Conservation (phyloP, 2,797 vertebrate species). For the Iguana delicatissima region DNA sequence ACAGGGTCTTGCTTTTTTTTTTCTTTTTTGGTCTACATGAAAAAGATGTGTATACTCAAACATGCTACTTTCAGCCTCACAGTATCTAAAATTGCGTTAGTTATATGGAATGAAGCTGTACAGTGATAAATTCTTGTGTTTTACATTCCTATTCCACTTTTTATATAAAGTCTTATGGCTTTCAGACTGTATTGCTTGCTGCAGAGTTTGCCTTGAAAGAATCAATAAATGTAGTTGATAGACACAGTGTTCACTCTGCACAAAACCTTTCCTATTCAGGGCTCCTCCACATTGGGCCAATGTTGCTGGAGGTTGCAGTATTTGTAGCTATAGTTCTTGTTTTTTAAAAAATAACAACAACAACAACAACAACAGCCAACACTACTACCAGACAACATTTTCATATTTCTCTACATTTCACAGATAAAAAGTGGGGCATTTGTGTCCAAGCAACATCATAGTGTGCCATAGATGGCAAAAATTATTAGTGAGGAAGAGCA, state of each 20-base stretch:
- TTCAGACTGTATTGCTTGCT: neutral
- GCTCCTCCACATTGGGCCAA: no score
- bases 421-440: no score
- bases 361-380: no score
- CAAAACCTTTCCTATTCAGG: neutral
- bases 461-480: no score
- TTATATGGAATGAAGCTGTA: neutral
- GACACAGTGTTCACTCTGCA: neutral
- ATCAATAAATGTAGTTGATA: slow-evolving; percentile 1
- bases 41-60: neutral
- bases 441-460: no score
- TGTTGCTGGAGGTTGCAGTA: neutral
- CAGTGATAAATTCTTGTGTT: neutral
- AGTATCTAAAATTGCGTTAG: neutral
- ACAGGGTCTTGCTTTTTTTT: neutral
- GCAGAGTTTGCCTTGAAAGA: neutral
- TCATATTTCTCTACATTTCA: no score
- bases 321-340: no score
- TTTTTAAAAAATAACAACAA: no score
- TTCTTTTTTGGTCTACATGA: neutral
- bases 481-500: no score
- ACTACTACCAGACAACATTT: no score
- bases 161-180: neutral
- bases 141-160: neutral
- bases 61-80: neutral